Evolutionary conservation across 2,888 invertebrate genomes (phyloP), one percentile per base, ranked within the genome.

Genomic region (Cosmorhoe ocellata): DNA sequence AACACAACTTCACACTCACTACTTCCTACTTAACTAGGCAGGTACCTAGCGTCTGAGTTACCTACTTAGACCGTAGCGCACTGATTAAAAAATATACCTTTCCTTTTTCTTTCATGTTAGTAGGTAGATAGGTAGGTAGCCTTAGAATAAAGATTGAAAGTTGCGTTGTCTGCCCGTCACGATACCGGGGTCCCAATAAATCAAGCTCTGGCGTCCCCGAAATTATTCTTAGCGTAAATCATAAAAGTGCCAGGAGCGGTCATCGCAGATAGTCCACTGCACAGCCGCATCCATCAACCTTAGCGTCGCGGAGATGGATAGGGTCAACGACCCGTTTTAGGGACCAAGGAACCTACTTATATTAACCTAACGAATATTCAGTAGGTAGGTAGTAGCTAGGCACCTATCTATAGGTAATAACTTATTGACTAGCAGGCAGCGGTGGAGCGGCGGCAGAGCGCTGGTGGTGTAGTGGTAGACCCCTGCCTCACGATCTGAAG

Each of bases 211-310:
- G 50, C 24, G 11, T 9, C 58, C 40, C 56, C 63, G 41, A 62
- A 62, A 64, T 69, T 59, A 63, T 69, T 64, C 63, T 67, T 64
- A 52, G 51, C 55, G 59, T 61, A 59, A 64, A 66, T 66, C 65
- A 64, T 64, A 65, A 66, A 67, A 69, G 63, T 63, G 64, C 56
- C 52, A 40, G 39, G 50, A 50, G 43, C 56, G 58, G 53, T 58
- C 64, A 57, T 36, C 57, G 58, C 37, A 41, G 47, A 49, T 48
- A 28, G 44, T 39, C 58, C 57, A 37, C 48, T 58, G 58, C 61
- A 59, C 60, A 54, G 44, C 63, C 42, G 45, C 68, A 76, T 76
- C 75, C 67, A 76, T 76, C 76, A 55, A 55, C 55, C 57, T 59
- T 59, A 59, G 45, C 45, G 57, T 57, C 50, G 44, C 38, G 36